phyloP scores from a whole-genome alignment of 1,140 invertebrate genomes.

The Zaprionus inermis region DNA sequence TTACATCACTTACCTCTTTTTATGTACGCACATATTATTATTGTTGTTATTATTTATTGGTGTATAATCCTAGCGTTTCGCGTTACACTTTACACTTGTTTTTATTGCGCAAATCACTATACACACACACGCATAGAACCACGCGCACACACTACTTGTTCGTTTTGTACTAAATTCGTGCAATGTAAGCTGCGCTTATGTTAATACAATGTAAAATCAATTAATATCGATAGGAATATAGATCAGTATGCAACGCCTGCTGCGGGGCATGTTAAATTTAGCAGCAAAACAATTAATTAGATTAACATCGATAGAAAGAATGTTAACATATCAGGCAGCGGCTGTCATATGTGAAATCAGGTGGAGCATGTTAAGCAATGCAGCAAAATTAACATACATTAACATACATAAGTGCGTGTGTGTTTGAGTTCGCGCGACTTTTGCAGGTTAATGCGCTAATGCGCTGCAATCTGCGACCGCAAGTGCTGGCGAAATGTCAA shows the following conservation, averaged over 20 bases:
- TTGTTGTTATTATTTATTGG: too few species aligned
- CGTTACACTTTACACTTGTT: too few species aligned
- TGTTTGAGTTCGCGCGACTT: not conserved
- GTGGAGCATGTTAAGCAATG: not conserved
- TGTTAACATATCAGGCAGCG: too few species aligned
- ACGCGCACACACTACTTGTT: not conserved
- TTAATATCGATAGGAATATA: not conserved
- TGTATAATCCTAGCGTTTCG: too few species aligned
- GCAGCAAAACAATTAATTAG: too few species aligned
- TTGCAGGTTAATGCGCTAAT: conserved; percentile 50
- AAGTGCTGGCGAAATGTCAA: conserved; percentile 54
- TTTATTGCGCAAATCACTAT: too few species aligned
- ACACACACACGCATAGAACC: not conserved
- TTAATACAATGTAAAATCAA: not conserved
- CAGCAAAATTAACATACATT: not conserved
- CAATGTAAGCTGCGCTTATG: not conserved
- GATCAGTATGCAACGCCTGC: not conserved
- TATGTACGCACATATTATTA: too few species aligned
- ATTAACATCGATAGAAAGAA: not conserved
- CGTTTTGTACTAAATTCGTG: not conserved
- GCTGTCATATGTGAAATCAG: too few species aligned
- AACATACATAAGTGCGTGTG: too few species aligned
- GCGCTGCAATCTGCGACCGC: conserved; percentile 51
- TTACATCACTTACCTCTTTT: too few species aligned
- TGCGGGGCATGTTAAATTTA: too few species aligned